These are phyloP conservation scores for Halisarca cf. caerulea DNA, from an alignment of 37 sponge, comb jelly and placozoan species.

Conservation along the genomic window DNA sequence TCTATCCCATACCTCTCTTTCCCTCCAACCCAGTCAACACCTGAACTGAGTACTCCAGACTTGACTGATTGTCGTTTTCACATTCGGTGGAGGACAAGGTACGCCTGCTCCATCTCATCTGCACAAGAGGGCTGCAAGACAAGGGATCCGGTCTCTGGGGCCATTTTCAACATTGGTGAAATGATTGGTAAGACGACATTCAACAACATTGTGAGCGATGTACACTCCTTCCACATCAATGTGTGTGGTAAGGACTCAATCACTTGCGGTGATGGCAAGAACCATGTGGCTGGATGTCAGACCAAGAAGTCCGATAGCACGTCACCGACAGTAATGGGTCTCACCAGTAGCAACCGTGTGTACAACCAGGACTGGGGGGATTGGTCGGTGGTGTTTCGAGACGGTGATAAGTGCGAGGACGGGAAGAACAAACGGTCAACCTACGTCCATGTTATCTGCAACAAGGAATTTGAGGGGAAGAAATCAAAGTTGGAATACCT, in stretches of 20 bases:
- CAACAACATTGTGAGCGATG: too few relatives aligned
- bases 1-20: not conserved
- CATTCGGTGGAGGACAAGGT: not conserved
- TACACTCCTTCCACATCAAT: not conserved
- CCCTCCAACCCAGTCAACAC: not conserved
- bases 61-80: not conserved
- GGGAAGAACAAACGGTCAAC: conserved; percentile 19
- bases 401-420: conserved; percentile 51
- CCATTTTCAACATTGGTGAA: not conserved
- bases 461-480: not conserved
- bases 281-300: not conserved
- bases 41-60: not conserved
- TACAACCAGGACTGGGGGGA: conserved; percentile 19
- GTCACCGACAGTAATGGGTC: not conserved
- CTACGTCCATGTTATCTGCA: conserved; percentile 57
- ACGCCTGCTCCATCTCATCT: not conserved
- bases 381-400: conserved; percentile 30
- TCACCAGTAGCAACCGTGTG: not conserved
- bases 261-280: not conserved
- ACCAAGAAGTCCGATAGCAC: too few relatives aligned
- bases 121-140: not conserved
- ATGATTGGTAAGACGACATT: not conserved
- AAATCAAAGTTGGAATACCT: conserved; percentile 28
- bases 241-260: not conserved
- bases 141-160: not conserved